Conservation (phyloP, 2,888 invertebrate genomes). For the Sthenelais limicola region DNA sequence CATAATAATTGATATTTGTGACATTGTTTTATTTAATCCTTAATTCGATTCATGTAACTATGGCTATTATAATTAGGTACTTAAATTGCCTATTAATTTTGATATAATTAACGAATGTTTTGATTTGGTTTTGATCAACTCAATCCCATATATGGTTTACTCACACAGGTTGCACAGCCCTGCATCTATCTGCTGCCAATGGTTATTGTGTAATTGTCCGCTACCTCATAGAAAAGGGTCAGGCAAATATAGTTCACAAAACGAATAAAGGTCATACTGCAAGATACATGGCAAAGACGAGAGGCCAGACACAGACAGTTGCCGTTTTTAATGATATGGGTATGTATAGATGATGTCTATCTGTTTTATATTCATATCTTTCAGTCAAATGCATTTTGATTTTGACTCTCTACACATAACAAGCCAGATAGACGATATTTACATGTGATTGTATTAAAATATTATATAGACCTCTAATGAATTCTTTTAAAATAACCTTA, state of each 20-base stretch:
- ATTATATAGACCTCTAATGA: too few relatives aligned
- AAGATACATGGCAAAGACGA: constrained; percentile 44
- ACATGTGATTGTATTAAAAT: too few relatives aligned
- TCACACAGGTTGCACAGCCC: constrained; percentile 50
- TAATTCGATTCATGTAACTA: too few relatives aligned
- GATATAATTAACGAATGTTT: not conserved
- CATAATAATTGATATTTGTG: too few relatives aligned
- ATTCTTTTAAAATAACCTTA: too few relatives aligned
- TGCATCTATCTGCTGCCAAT: constrained; percentile 49
- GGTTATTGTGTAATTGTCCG: constrained; percentile 45
- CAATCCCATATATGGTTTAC: not conserved
- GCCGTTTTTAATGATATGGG: constrained; percentile 48
- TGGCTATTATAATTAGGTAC: not conserved
- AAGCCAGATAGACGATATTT: too few relatives aligned
- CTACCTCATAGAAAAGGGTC: constrained; percentile 44
- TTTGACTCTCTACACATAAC: too few relatives aligned
- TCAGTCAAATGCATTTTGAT: too few relatives aligned
- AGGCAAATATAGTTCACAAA: constrained; percentile 44
- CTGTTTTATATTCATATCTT: too few relatives aligned
- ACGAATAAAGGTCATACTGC: constrained; percentile 49
- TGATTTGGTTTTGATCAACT: not conserved
- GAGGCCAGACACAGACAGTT: constrained; percentile 45
- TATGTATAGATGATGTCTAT: constrained; percentile 11
- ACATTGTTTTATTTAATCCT: too few relatives aligned
- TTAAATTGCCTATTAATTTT: not conserved